Evolutionary conservation across 1,140 invertebrate species (phyloP).

Genomic region (Bombus confusus): DNA sequence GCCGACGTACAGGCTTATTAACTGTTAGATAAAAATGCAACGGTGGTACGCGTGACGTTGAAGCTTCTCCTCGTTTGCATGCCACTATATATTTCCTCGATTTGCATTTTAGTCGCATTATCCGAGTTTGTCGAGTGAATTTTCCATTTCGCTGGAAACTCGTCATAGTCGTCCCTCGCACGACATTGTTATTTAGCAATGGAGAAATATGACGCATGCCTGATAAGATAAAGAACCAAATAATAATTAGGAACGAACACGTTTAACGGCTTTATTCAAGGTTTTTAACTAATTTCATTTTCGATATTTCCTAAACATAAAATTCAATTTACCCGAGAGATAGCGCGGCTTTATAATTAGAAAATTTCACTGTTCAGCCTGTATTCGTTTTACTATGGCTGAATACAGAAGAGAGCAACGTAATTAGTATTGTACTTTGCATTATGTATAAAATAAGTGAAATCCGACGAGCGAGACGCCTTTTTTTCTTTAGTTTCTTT

Average conservation of each 20-base stretch:
- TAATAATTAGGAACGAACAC: not conserved
- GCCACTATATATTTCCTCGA: constrained; percentile 1
- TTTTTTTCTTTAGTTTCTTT: not conserved
- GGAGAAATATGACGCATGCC: too few species aligned
- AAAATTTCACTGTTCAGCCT: too few species aligned
- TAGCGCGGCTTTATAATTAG: too few species aligned
- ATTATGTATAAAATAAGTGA: not conserved
- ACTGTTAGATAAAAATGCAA: constrained; percentile 12
- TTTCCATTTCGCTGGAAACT: not conserved
- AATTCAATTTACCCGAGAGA: too few species aligned
- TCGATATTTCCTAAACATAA: too few species aligned
- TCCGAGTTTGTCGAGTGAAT: constrained; percentile 8
- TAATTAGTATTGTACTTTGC: too few species aligned
- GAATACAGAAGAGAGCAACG: too few species aligned
- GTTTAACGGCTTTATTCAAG: not conserved
- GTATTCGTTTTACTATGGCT: too few species aligned
- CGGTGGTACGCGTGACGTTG: not conserved
- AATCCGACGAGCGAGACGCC: not conserved
- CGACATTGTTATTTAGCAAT: not conserved
- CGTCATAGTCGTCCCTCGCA: not conserved
- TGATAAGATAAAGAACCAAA: not conserved
- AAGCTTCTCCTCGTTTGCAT: constrained; percentile 8
- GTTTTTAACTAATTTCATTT: not conserved
- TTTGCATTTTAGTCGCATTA: constrained; percentile 25
- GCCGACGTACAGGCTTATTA: constrained; percentile 10